Evolutionary conservation across 2,797 vertebrate species (phyloP).

Genomic region (Cuculus canorus): DNA sequence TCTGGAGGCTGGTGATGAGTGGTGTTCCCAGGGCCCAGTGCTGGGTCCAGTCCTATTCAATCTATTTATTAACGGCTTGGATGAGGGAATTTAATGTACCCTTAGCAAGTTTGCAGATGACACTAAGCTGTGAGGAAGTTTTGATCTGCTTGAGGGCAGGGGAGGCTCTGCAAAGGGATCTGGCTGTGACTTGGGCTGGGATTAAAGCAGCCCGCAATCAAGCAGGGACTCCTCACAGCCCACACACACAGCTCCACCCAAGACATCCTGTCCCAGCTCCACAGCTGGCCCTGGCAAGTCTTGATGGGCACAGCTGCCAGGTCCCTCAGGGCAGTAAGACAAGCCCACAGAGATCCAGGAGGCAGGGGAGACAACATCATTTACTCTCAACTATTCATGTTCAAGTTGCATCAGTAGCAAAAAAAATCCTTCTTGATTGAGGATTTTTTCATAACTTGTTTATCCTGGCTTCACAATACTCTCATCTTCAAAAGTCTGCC

Average conservation of each 20-base stretch:
- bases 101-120: too few relatives aligned
- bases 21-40: too few relatives aligned
- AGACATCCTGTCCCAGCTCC: background rate
- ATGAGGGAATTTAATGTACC: too few relatives aligned
- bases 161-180: too few relatives aligned
- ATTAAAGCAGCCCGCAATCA: background rate
- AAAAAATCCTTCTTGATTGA: background rate
- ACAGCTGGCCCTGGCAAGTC: rapidly evolving
- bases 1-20: too few relatives aligned
- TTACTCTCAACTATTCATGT: background rate
- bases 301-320: background rate
- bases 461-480: background rate
- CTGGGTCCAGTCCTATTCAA: too few relatives aligned
- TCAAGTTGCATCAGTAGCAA: background rate
- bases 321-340: background rate
- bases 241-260: background rate
- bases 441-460: background rate
- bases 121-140: too few relatives aligned
- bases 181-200: background rate
- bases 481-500: background rate
- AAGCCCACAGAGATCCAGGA: background rate
- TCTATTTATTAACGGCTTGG: too few relatives aligned
- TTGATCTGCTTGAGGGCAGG: too few relatives aligned
- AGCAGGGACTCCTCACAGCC: background rate
- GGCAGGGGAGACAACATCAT: background rate